Evolutionary conservation across 2,113 vertebrate species (phyloP).

Genomic region (Marmota monax): DNA sequence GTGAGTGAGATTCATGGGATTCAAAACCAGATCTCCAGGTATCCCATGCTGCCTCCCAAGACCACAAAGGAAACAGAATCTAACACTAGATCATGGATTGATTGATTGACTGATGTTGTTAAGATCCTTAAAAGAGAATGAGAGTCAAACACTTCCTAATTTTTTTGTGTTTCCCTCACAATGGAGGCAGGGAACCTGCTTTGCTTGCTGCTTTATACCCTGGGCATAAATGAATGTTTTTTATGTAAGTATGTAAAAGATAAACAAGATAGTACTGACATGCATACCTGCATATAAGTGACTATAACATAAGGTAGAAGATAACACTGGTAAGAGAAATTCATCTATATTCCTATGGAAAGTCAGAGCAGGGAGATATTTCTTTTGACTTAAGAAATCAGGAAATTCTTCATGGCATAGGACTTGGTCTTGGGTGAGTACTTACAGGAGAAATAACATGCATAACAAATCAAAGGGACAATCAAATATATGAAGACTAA

Average conservation of each 20-base stretch:
- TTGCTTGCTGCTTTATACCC: neutral
- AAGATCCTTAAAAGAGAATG: neutral
- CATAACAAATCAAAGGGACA: neutral
- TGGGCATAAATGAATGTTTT: neutral
- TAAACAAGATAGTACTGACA: neutral
- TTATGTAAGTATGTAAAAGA: neutral
- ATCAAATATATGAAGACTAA: neutral
- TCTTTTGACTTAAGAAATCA: neutral
- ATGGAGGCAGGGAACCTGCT: neutral
- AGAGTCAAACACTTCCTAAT: neutral
- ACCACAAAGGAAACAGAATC: neutral
- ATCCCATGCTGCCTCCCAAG: neutral
- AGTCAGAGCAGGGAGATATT: neutral
- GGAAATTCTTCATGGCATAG: neutral
- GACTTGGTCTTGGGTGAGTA: neutral
- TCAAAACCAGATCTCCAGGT: neutral
- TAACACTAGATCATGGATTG: neutral
- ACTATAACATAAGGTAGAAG: neutral
- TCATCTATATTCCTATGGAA: neutral
- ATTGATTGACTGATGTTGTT: neutral
- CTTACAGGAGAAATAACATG: neutral
- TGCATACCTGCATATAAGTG: neutral
- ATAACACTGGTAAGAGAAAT: conserved; percentile 1
- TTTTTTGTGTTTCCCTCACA: neutral
- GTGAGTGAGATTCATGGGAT: neutral